Base-by-base conservation (phyloP, 2,113 vertebrate species). In the Lonchura striata region DNA sequence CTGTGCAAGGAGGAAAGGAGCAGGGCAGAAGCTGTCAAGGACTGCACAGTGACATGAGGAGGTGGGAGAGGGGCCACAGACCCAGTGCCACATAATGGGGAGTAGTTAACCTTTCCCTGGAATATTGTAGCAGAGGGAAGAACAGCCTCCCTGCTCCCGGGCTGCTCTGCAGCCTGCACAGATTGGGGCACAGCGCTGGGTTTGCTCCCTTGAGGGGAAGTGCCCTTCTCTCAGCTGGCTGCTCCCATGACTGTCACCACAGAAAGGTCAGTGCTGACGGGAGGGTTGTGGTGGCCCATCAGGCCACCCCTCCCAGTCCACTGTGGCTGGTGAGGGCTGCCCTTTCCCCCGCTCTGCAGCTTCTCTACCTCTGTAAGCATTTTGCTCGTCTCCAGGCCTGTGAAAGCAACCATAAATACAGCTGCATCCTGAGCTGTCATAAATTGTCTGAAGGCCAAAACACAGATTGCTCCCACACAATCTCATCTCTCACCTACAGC, bases 401-500 rank as follows among this genome's bases (percentile, higher is more conserved):
- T 15, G 56, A 92, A 84, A 90, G 85, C 64, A 81, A 41, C 70
- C 12, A 3, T 81, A 96, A 78, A 76, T 81, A 91, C 54, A 88
- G 90, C 76, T 81, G 90, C 3, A 0, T 76, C 79, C 82, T 49
- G 69, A 89, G 63, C 84, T 71, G 59, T 79, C 83, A 21, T 35
- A 68, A 88, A 90, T 57, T 17, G 15, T 91, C 78, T 79, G 63
- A 39, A 93, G 90, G 90, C 87, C 93, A 97, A 92, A 92, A 72
- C 76, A 72, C 64, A 78, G 68, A 87, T 63, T 83, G 72, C 72
- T 82, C 63, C 83, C 11, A 3, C 6, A 7, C 46, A 69, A 88
- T 75, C 92, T 81, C 82, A 81, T 84, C 80, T 90, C 90, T 77
- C 86, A 97, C 86, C 90, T 96, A 91, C 91, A 96, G 86, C 89